A percentile compares a stretch with the other conserved stretches of the same genome.
These are phyloP conservation scores for Erebia aethiops DNA, from an alignment of 2,888 invertebrate species.

Conservation along the genomic window DNA sequence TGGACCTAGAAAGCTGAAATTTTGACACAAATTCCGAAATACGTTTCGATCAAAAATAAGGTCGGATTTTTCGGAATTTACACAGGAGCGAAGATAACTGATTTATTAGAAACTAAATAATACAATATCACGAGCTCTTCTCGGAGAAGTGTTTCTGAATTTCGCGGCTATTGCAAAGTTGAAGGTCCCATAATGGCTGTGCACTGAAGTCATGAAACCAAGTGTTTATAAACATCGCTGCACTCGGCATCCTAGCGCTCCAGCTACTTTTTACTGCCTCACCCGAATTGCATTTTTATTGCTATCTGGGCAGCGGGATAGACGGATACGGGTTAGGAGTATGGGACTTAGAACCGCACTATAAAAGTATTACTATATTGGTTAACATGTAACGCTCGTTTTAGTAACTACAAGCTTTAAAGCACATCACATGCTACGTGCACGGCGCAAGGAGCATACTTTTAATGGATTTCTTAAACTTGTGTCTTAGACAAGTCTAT, in stretches of 20 bases:
- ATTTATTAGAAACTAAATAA: no score
- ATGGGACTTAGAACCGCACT: background rate
- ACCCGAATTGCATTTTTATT: conserved; percentile 51
- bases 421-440: background rate
- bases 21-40: no score
- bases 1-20: no score
- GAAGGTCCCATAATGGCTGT: conserved; percentile 36
- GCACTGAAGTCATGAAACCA: conserved; percentile 43
- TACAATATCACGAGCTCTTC: background rate
- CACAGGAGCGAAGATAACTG: no score
- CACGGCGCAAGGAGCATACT: no score
- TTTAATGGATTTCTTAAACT: no score
- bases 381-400: background rate
- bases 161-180: conserved; percentile 26
- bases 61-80: no score
- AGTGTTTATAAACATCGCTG: conserved; percentile 72
- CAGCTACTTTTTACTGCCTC: conserved; percentile 14
- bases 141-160: background rate
- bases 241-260: background rate
- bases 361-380: conserved; percentile 13
- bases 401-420: background rate
- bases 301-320: conserved; percentile 2
- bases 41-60: no score
- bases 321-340: conserved; percentile 18
- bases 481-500: no score